Evolutionary conservation across 1,140 invertebrate genomes (phyloP).

Genomic region (Druon quercuslanigerum): DNA sequence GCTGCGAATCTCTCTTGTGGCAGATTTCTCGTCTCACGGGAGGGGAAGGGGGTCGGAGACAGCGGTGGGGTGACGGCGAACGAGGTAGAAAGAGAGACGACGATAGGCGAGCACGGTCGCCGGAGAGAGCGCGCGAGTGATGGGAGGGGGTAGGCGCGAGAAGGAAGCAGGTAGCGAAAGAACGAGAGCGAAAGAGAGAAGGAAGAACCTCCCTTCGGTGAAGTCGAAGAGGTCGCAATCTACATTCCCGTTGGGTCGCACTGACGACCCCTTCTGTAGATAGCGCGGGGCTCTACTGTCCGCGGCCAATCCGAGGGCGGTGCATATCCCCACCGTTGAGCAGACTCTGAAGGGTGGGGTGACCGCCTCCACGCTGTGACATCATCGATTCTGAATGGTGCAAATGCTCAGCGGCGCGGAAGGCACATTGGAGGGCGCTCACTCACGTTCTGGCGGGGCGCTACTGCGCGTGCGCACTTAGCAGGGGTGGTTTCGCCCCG

Average conservation of each 20-base stretch:
- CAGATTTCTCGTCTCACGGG: conserved; percentile 26
- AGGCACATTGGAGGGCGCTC: conserved; percentile 73
- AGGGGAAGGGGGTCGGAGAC: conserved; percentile 4
- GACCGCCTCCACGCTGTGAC: conserved; percentile 62
- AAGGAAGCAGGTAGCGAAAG: not conserved
- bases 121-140: conserved; percentile 11
- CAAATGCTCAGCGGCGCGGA: conserved; percentile 74
- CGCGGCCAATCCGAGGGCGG: conserved; percentile 53
- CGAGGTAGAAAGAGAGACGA: not conserved
- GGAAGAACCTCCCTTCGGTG: conserved; percentile 44
- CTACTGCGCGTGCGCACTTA: conserved; percentile 52
- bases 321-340: conserved; percentile 45
- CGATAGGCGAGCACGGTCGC: not conserved
- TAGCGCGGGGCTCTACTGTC: conserved; percentile 37
- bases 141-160: not conserved
- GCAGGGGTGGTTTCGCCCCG: conserved; percentile 34
- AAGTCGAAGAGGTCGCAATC: conserved; percentile 35
- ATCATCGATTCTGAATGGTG: conserved; percentile 76
- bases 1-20: conserved; percentile 41
- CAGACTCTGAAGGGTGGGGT: conserved; percentile 39
- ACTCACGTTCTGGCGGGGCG: not conserved
- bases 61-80: not conserved
- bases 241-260: conserved; percentile 57
- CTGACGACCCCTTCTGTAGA: conserved; percentile 48
- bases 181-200: conserved; percentile 15